Percentiles rank a stretch among this genome's conserved stretches.
These are phyloP conservation scores for Gallinago solitaria DNA, from an alignment of 2,797 vertebrate species.

Conservation along the genomic window DNA sequence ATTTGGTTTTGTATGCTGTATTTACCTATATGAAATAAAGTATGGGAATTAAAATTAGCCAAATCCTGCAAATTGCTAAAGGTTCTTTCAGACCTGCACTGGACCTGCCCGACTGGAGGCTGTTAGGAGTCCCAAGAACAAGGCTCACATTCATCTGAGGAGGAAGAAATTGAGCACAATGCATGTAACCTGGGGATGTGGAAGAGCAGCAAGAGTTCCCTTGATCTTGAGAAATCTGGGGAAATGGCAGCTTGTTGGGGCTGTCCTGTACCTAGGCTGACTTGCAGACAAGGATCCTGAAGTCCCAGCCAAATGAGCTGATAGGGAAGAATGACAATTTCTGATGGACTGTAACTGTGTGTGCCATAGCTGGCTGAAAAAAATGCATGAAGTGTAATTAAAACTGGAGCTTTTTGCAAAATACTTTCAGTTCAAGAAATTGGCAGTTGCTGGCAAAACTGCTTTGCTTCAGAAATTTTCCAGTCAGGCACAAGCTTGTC, in stretches of 20 bases:
- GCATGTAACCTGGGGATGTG: accelerated
- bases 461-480: neutral
- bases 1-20: neutral
- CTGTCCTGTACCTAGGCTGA: neutral
- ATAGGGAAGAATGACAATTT: neutral
- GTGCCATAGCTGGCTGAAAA: neutral
- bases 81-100: neutral
- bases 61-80: neutral
- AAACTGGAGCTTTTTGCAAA: neutral
- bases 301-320: neutral
- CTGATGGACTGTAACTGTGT: neutral
- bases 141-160: neutral
- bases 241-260: neutral
- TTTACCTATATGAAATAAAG: neutral
- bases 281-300: neutral
- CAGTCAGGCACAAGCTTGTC: neutral
- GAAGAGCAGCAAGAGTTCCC: neutral
- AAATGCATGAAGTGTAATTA: neutral
- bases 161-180: neutral
- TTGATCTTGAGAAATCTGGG: neutral
- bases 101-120: neutral
- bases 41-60: neutral
- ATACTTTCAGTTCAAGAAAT: neutral
- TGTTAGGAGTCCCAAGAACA: neutral
- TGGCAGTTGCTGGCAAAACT: neutral